These are phyloP conservation scores for Oenanthe oenanthe DNA, from an alignment of 2,113 vertebrate species.

Conservation along the genomic window DNA sequence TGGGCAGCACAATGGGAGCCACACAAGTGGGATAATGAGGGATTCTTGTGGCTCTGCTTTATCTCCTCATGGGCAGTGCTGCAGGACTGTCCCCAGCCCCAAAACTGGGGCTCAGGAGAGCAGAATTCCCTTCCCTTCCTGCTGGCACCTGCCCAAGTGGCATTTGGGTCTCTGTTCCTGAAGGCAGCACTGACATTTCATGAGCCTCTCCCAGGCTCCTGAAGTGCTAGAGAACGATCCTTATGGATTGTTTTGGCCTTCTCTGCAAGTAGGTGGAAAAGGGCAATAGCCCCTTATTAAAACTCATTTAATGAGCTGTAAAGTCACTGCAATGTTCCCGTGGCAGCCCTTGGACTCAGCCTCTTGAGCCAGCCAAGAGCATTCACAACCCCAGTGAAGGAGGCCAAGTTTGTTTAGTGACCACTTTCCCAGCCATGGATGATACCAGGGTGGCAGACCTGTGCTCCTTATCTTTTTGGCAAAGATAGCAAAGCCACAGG, in stretches of 20 bases:
- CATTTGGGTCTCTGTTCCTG: not conserved
- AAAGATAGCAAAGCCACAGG: not conserved
- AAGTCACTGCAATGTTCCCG: not conserved
- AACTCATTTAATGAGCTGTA: constrained; percentile 39
- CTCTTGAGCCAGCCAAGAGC: not conserved
- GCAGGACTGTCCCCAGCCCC: not conserved
- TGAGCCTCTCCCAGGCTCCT: not conserved
- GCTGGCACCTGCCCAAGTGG: not conserved
- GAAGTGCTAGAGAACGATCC: not conserved
- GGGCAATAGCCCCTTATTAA: constrained; percentile 46
- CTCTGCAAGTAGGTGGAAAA: not conserved
- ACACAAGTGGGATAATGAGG: constrained; percentile 15
- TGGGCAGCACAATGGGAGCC: constrained; percentile 19
- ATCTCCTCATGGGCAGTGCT: not conserved
- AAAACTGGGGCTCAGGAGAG: not conserved
- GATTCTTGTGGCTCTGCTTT: not conserved
- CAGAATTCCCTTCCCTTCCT: not conserved
- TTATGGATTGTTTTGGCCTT: not conserved
- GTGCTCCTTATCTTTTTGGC: not conserved
- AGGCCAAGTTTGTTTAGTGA: not conserved
- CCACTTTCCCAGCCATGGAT: not conserved
- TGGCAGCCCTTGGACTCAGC: not conserved
- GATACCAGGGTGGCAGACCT: not conserved
- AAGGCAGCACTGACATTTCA: not conserved
- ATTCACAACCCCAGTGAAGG: not conserved